Conservation (phyloP, 2,888 invertebrate genomes). For the Agrenia bidenticulata region DNA sequence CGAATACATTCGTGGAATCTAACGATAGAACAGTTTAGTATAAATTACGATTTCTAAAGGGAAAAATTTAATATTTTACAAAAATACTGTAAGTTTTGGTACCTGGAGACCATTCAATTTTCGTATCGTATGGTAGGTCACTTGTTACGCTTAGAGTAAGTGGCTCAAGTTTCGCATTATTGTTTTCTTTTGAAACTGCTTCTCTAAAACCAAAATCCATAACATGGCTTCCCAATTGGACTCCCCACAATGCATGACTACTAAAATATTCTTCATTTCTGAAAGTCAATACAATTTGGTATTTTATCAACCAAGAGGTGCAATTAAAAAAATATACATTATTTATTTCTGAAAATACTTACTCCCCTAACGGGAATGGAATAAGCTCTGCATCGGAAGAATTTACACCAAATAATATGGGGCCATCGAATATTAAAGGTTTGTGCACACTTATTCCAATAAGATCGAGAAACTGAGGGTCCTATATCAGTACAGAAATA, state of each 20-base stretch:
- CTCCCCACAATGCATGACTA: constrained; percentile 33
- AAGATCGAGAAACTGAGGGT: constrained; percentile 41
- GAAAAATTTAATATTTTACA: not conserved
- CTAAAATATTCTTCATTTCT: constrained; percentile 38
- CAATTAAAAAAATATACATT: no score
- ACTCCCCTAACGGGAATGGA: constrained; percentile 39
- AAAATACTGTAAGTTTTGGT: not conserved
- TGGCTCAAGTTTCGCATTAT: constrained; percentile 1
- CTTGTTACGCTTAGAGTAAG: constrained; percentile 25
- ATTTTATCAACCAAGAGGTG: no score
- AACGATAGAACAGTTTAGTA: not conserved
- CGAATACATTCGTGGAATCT: constrained; percentile 42
- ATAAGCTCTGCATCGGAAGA: constrained; percentile 25
- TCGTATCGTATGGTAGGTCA: constrained; percentile 39
- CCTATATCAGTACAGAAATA: no score
- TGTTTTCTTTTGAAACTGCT: constrained; percentile 20
- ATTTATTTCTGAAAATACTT: no score
- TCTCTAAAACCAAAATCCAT: constrained; percentile 41
- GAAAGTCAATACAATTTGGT: no score
- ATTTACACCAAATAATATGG: constrained; percentile 37
- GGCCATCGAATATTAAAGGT: constrained; percentile 30
- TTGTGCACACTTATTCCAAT: constrained; percentile 41
- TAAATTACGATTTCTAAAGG: not conserved
- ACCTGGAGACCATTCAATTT: constrained; percentile 45
- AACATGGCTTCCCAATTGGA: constrained; percentile 29